phyloP scores from a whole-genome alignment of 2,113 vertebrate genomes.

The Takifugu flavidus region DNA sequence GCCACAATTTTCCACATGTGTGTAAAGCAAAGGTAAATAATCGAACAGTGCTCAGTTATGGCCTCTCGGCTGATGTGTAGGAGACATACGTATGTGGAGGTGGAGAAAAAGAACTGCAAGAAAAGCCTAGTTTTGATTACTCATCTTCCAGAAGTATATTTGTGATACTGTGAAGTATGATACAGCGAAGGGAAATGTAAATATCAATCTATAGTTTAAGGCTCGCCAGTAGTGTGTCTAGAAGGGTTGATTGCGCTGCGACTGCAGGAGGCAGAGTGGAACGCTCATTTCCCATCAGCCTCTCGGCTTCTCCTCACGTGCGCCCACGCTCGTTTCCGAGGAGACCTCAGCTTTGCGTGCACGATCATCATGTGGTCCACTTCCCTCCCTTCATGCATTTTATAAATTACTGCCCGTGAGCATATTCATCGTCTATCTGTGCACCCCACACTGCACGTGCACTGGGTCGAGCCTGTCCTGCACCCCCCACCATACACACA shows the following conservation, averaged over 20 bases:
- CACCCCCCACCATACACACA: conserved; percentile 8
- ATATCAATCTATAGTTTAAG: too few relatives aligned
- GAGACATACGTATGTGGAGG: too few relatives aligned
- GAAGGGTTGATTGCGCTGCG: not conserved
- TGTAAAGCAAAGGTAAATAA: too few relatives aligned
- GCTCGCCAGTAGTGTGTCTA: too few relatives aligned
- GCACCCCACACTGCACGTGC: conserved; percentile 35
- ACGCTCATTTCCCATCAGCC: conserved; percentile 2
- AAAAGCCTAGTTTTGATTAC: too few relatives aligned
- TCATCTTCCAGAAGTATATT: too few relatives aligned
- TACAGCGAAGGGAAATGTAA: too few relatives aligned
- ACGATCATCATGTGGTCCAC: conserved; percentile 16
- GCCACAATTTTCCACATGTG: too few relatives aligned
- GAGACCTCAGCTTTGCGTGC: conserved; percentile 24
- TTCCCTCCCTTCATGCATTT: conserved; percentile 27
- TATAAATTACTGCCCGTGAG: conserved; percentile 40
- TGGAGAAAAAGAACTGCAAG: too few relatives aligned
- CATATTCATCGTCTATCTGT: conserved; percentile 23
- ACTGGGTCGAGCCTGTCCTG: conserved; percentile 16
- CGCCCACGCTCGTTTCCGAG: conserved; percentile 19
- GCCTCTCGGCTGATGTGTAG: too few relatives aligned
- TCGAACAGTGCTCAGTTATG: too few relatives aligned
- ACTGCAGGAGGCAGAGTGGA: not conserved
- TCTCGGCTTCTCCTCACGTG: conserved; percentile 21
- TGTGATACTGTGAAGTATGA: too few relatives aligned